Percentiles rank a stretch among this genome's conserved stretches.
These are phyloP conservation scores for Dasysyrphus albostriatus DNA, from an alignment of 2,888 invertebrate species.

Conservation along the genomic window DNA sequence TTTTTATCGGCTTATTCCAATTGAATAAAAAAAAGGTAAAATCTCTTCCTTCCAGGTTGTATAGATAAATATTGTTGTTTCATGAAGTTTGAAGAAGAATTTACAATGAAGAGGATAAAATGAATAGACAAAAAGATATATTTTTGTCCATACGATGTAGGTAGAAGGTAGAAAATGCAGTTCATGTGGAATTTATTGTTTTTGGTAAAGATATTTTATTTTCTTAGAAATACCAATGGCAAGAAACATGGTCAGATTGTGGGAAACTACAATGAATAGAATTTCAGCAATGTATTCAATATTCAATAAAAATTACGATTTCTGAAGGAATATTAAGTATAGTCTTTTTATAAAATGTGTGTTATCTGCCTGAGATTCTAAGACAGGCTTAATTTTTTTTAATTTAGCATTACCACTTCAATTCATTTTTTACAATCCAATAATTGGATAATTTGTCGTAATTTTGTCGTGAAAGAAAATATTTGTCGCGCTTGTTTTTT, in stretches of 20 bases:
- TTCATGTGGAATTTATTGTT: constrained; percentile 7
- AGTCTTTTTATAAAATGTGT: too few species aligned
- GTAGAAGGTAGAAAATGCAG: not conserved
- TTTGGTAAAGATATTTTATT: not conserved
- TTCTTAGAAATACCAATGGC: not conserved
- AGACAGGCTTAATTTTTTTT: too few species aligned
- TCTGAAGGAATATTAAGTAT: not conserved
- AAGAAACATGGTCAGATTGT: not conserved
- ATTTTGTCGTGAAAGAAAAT: too few species aligned
- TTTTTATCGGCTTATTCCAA: not conserved
- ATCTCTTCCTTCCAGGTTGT: not conserved
- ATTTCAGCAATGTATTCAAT: not conserved
- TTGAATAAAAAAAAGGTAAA: constrained; percentile 1
- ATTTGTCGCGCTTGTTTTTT: too few species aligned
- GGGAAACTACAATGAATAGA: not conserved
- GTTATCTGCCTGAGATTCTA: too few species aligned
- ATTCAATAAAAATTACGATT: too few species aligned
- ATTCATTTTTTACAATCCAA: too few species aligned
- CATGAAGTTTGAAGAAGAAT: not conserved
- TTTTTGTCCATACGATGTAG: too few species aligned
- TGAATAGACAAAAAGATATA: not conserved
- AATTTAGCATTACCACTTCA: too few species aligned
- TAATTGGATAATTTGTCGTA: too few species aligned
- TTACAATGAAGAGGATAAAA: not conserved
- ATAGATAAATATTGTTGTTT: constrained; percentile 1